phyloP scores from a whole-genome alignment of 2,888 invertebrate species.

The Anarsia innoxiella region DNA sequence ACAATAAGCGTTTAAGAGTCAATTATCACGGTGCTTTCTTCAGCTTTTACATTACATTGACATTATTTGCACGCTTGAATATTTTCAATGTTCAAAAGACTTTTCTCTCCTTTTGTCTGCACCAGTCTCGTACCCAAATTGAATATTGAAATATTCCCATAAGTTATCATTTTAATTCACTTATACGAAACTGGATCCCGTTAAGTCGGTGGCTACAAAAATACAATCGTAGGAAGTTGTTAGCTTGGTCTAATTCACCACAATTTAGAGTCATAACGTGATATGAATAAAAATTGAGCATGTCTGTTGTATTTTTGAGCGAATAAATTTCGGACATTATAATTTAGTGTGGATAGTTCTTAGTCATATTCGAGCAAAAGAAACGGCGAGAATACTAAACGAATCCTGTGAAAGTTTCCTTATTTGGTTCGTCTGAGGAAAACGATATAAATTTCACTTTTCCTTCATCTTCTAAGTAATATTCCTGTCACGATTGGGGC shows the following conservation, averaged over 20 bases:
- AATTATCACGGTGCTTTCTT: conserved; percentile 50
- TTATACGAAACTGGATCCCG: too few relatives aligned
- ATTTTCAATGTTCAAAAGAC: conserved; percentile 11
- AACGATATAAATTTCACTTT: conserved; percentile 69
- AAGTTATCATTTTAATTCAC: conserved; percentile 45
- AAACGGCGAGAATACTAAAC: too few relatives aligned
- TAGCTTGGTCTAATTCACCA: conserved; percentile 34
- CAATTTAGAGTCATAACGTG: conserved; percentile 26
- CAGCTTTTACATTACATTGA: conserved; percentile 33
- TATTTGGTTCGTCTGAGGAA: conserved; percentile 45
- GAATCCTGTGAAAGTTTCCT: conserved; percentile 65
- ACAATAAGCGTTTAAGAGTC: conserved; percentile 37
- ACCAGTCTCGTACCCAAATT: conserved; percentile 24
- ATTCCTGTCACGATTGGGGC: conserved; percentile 67
- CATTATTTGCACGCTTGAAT: conserved; percentile 22
- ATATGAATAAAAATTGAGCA: conserved; percentile 5
- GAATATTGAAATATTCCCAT: conserved; percentile 34
- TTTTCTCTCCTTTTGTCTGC: conserved; percentile 12
- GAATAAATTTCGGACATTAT: too few relatives aligned
- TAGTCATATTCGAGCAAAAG: too few relatives aligned
- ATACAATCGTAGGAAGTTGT: conserved; percentile 46
- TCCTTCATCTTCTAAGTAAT: conserved; percentile 55
- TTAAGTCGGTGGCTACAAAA: too few relatives aligned
- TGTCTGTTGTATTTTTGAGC: background rate
- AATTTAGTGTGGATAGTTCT: too few relatives aligned